These are phyloP conservation scores for Ptychobarbus kaznakovi DNA, from an alignment of 2,797 vertebrate genomes.

Conservation along the genomic window DNA sequence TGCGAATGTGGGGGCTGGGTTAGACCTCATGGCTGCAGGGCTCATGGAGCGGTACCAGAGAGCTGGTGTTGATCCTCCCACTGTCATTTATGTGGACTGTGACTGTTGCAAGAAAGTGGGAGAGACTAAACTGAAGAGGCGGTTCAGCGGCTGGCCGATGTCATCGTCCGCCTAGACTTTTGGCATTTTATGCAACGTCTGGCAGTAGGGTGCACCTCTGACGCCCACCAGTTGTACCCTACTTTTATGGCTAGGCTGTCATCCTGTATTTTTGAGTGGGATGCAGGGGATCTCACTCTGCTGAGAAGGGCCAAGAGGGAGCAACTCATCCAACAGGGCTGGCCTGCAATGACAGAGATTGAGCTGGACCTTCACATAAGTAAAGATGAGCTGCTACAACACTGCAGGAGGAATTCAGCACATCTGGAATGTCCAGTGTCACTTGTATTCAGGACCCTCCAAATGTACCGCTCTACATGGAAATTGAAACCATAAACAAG, in stretches of 20 bases:
- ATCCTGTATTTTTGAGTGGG: conserved; percentile 34
- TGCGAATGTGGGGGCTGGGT: background rate
- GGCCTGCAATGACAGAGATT: background rate
- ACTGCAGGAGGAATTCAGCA: conserved; percentile 45
- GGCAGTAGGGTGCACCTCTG: conserved; percentile 16
- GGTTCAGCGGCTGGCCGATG: background rate
- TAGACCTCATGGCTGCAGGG: conserved; percentile 23
- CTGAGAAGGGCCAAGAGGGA: conserved; percentile 4
- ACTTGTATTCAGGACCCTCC: conserved; percentile 53
- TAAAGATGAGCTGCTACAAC: conserved; percentile 28
- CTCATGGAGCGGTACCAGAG: conserved; percentile 8
- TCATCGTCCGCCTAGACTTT: conserved; percentile 21
- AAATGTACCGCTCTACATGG: conserved; percentile 10
- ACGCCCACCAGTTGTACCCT: conserved; percentile 21
- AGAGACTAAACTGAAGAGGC: conserved; percentile 38
- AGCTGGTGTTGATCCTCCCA: conserved; percentile 14
- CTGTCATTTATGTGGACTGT: conserved; percentile 50
- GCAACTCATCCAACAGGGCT: conserved; percentile 12
- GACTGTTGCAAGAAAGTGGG: conserved; percentile 29
- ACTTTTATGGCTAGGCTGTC: background rate
- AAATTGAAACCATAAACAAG: conserved; percentile 31
- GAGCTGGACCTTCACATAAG: background rate
- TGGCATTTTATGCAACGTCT: conserved; percentile 20
- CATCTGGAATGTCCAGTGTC: conserved; percentile 45
- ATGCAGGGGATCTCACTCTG: conserved; percentile 23